Conservation (phyloP, 2,797 vertebrate species). For the Staurois parvus region DNA sequence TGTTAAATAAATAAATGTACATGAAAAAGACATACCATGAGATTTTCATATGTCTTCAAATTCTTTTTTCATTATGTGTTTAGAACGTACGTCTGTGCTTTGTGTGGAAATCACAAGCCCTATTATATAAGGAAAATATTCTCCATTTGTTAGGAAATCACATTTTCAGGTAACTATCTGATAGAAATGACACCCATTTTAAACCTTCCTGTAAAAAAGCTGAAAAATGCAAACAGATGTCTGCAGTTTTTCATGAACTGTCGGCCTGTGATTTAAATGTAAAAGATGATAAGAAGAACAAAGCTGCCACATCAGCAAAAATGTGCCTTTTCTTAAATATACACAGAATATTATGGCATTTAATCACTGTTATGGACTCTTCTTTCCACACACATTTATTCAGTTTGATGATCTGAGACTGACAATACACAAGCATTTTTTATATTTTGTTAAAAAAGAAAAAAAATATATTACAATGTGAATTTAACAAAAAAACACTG, state of each 20-base stretch:
- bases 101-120: neutral
- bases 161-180: slow-evolving; percentile 51
- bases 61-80: neutral
- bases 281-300: slow-evolving; percentile 31
- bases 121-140: slow-evolving; percentile 4
- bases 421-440: slow-evolving; percentile 43
- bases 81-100: neutral
- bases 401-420: slow-evolving; percentile 49
- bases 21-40: neutral
- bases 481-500: neutral
- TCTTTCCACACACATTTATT: slow-evolving; percentile 14
- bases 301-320: slow-evolving; percentile 47
- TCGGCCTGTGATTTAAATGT: slow-evolving; percentile 28
- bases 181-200: slow-evolving; percentile 52
- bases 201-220: slow-evolving; percentile 43
- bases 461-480: neutral
- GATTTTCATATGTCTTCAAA: neutral
- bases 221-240: slow-evolving; percentile 60
- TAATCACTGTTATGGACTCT: slow-evolving; percentile 47
- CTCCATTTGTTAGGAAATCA: slow-evolving; percentile 9
- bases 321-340: no score
- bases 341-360: neutral
- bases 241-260: slow-evolving; percentile 17
- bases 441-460: neutral
- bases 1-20: neutral